A percentile compares a stretch with the other conserved stretches of the same genome.
These are phyloP conservation scores for Cepaea hortensis DNA, from an alignment of 2,888 invertebrate genomes.

Conservation along the genomic window DNA sequence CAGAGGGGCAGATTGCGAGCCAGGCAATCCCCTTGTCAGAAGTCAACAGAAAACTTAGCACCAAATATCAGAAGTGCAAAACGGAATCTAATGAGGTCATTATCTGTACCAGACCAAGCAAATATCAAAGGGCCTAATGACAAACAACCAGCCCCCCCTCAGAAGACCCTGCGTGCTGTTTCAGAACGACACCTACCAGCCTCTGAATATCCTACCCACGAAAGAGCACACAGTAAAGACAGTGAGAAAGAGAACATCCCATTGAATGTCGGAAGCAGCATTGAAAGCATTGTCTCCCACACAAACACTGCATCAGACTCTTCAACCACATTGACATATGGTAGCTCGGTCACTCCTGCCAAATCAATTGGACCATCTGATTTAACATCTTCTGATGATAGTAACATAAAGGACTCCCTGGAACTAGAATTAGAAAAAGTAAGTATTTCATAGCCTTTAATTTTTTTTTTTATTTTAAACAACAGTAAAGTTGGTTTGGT, in stretches of 20 bases:
- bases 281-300: slow-evolving; percentile 33
- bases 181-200: slow-evolving; percentile 48
- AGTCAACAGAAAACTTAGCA: slow-evolving; percentile 65
- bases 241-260: slow-evolving; percentile 72
- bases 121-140: slow-evolving; percentile 43
- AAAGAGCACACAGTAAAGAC: slow-evolving; percentile 62
- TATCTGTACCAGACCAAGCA: slow-evolving; percentile 62
- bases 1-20: slow-evolving; percentile 79
- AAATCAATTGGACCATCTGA: slow-evolving; percentile 34
- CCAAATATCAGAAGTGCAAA: slow-evolving; percentile 53
- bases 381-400: slow-evolving; percentile 35
- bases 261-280: slow-evolving; percentile 11
- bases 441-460: background rate
- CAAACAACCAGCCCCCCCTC: slow-evolving; percentile 36
- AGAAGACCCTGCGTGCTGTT: slow-evolving; percentile 38
- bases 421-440: slow-evolving; percentile 42
- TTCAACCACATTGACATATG: slow-evolving; percentile 40
- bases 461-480: too few relatives aligned
- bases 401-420: slow-evolving; percentile 32
- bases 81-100: slow-evolving; percentile 60
- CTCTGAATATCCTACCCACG: slow-evolving; percentile 24
- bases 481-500: too few relatives aligned
- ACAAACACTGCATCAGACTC: slow-evolving; percentile 37
- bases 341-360: slow-evolving; percentile 43
- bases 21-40: slow-evolving; percentile 69